Percentiles rank a stretch among this genome's conserved stretches.
Evolutionary conservation across 2,888 invertebrate genomes (phyloP).

Genomic region (Cataglyphis cursor): DNA sequence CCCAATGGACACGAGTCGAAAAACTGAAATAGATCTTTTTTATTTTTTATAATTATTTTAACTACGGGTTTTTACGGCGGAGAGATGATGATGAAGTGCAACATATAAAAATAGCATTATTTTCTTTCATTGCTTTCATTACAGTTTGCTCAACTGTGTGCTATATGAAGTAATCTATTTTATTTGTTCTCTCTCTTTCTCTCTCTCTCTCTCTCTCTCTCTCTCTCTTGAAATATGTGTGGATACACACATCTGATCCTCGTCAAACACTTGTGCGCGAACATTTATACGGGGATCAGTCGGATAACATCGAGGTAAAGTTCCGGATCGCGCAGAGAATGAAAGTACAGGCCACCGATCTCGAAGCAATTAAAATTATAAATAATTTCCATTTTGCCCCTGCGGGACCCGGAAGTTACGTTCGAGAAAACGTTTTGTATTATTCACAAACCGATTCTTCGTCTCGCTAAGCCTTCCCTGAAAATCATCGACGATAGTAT

Average conservation of each 20-base stretch:
- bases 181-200: constrained; percentile 54
- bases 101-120: constrained; percentile 79
- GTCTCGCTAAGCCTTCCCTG: constrained; percentile 52
- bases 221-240: constrained; percentile 44
- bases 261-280: constrained; percentile 51
- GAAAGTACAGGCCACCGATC: constrained; percentile 49
- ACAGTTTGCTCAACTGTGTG: constrained; percentile 75
- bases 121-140: constrained; percentile 78
- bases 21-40: constrained; percentile 59
- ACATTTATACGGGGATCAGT: constrained; percentile 60
- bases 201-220: constrained; percentile 8
- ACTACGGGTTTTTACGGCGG: constrained; percentile 75
- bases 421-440: constrained; percentile 31
- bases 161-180: constrained; percentile 75
- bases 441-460: constrained; percentile 59
- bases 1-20: constrained; percentile 64
- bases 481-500: constrained; percentile 43
- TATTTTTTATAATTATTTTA: constrained; percentile 65
- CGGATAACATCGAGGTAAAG: constrained; percentile 56
- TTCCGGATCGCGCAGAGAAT: constrained; percentile 48
- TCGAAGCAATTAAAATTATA: constrained; percentile 53
- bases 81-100: constrained; percentile 71
- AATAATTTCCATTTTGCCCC: constrained; percentile 47
- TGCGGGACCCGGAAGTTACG: constrained; percentile 57
- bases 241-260: constrained; percentile 65